A percentile compares a stretch with the other conserved stretches of the same genome.
These are phyloP conservation scores for Halictus ligatus DNA, from an alignment of 2,888 invertebrate species.

Conservation along the genomic window DNA sequence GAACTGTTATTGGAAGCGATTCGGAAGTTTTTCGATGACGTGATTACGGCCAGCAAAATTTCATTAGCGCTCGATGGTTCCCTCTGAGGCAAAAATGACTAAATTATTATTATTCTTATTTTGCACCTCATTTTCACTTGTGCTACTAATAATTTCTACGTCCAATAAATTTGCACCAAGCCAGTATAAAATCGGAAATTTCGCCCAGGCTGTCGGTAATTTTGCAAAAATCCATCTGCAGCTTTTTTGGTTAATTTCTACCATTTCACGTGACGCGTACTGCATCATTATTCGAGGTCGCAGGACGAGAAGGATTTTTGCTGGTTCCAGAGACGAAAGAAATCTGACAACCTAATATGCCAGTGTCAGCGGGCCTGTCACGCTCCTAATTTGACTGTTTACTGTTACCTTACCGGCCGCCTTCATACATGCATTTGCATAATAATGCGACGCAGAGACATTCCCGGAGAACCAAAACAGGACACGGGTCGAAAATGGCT, in stretches of 20 bases:
- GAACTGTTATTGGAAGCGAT: not conserved
- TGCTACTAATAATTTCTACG: no score
- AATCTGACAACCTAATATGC: constrained; percentile 66
- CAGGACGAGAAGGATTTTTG: constrained; percentile 1
- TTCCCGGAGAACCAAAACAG: not conserved
- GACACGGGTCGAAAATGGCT: not conserved
- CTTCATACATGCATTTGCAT: constrained; percentile 55
- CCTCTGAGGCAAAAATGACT: no score
- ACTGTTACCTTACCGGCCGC: constrained; percentile 32
- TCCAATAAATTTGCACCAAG: not conserved
- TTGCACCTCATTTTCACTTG: no score
- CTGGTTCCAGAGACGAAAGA: constrained; percentile 33
- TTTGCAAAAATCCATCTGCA: not conserved
- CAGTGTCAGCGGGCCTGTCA: constrained; percentile 60
- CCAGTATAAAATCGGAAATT: not conserved
- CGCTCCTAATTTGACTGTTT: constrained; percentile 64
- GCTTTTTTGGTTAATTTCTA: not conserved
- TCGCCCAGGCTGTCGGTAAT: not conserved
- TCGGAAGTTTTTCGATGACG: not conserved
- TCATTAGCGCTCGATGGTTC: no score
- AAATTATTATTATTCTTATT: no score
- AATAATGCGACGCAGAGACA: constrained; percentile 42
- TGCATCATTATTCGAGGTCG: not conserved
- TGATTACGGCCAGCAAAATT: no score
- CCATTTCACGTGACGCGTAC: not conserved